Percentiles rank a stretch among this genome's conserved stretches.
These are phyloP conservation scores for Stomatorhinus ivindoensis DNA, from an alignment of 2,113 vertebrate species.

Conservation along the genomic window DNA sequence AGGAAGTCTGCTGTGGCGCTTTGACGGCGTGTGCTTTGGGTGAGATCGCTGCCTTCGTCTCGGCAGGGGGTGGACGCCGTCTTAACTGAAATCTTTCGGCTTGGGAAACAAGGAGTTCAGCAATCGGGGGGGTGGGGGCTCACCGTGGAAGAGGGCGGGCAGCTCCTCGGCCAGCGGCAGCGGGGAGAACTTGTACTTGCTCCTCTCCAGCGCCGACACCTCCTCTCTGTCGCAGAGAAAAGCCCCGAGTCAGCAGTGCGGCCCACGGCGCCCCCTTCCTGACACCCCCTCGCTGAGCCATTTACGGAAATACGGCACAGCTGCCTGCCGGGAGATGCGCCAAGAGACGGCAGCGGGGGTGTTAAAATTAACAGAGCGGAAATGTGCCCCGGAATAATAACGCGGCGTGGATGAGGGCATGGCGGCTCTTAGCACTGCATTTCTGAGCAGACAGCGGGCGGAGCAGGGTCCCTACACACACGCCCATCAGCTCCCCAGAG, in stretches of 20 bases:
- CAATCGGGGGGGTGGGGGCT: constrained; percentile 19
- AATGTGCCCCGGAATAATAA: background rate
- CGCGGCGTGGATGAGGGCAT: background rate
- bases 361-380: background rate
- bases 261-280: background rate
- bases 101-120: background rate
- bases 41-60: background rate
- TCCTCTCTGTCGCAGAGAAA: constrained; percentile 69
- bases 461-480: background rate
- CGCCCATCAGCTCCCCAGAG: background rate
- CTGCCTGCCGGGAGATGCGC: background rate
- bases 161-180: constrained; percentile 71
- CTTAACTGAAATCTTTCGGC: background rate
- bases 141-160: constrained; percentile 74
- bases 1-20: constrained; percentile 16
- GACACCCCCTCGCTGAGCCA: background rate
- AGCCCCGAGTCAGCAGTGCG: background rate
- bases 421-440: background rate
- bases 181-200: constrained; percentile 87
- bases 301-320: background rate
- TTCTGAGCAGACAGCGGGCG: background rate
- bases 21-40: background rate
- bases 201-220: constrained; percentile 80
- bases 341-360: background rate
- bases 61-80: background rate